Evolutionary conservation across 1,140 invertebrate genomes (phyloP).

Genomic region (Argopecten irradians): DNA sequence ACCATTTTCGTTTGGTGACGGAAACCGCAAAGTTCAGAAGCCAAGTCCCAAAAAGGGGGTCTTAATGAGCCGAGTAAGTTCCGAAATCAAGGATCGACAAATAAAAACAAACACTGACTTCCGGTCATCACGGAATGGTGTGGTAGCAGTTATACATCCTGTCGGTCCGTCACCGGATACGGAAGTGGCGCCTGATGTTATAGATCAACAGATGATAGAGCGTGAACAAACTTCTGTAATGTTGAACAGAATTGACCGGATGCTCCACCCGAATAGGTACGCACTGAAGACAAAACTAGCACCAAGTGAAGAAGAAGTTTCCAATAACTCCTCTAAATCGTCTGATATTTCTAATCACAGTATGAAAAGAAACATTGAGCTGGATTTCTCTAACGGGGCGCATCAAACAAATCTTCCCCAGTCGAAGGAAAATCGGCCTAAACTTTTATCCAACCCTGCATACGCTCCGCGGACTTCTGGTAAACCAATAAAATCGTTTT

Average conservation of each 20-base stretch:
- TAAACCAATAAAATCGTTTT: conserved; percentile 8
- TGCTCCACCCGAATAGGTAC: conserved; percentile 36
- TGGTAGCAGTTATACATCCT: conserved; percentile 34
- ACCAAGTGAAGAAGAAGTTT: conserved; percentile 36
- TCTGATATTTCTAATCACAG: conserved; percentile 30
- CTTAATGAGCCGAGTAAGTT: conserved; percentile 33
- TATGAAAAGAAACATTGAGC: conserved; percentile 11
- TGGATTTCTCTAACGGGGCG: neutral
- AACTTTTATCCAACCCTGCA: conserved; percentile 28
- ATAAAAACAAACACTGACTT: conserved; percentile 35
- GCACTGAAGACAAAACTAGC: conserved; percentile 25
- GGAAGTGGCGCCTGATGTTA: neutral
- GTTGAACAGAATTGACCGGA: conserved; percentile 25
- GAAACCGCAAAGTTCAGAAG: conserved; percentile 35
- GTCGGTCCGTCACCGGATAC: conserved; percentile 33
- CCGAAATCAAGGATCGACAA: conserved; percentile 28
- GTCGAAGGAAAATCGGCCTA: neutral
- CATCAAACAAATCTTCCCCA: conserved; percentile 24
- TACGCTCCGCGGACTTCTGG: neutral
- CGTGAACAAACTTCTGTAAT: conserved; percentile 35
- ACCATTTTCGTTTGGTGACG: conserved; percentile 34
- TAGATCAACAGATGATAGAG: neutral
- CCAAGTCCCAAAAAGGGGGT: conserved; percentile 33
- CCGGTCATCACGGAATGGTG: conserved; percentile 33
- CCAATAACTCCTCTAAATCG: neutral